Percentiles rank a stretch among this genome's conserved stretches.
These are phyloP conservation scores for Trilocha varians DNA, from an alignment of 2,888 invertebrate genomes.

Conservation along the genomic window DNA sequence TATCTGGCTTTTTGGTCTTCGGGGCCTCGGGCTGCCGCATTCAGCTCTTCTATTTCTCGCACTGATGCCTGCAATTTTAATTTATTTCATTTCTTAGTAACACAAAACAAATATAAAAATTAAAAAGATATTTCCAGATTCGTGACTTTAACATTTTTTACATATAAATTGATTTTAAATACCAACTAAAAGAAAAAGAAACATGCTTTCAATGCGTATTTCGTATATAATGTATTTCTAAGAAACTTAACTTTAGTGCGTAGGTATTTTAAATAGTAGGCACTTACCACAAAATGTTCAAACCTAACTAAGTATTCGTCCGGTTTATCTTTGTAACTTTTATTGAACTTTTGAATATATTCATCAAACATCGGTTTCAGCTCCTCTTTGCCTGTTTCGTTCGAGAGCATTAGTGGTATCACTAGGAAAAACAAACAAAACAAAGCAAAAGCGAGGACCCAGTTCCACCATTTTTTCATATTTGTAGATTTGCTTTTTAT, in stretches of 20 bases:
- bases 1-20: constrained; percentile 60
- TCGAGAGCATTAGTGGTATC: constrained; percentile 39
- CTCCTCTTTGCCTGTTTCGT: constrained; percentile 27
- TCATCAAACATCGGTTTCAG: constrained; percentile 55
- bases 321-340: constrained; percentile 60
- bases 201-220: no score
- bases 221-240: no score
- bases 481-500: no score
- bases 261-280: background rate
- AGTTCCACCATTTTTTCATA: constrained; percentile 65
- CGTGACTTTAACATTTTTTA: no score
- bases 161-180: no score
- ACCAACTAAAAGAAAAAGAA: no score
- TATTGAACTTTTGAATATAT: constrained; percentile 69
- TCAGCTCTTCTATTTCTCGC: constrained; percentile 59
- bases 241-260: no score
- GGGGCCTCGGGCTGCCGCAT: constrained; percentile 45
- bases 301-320: constrained; percentile 65
- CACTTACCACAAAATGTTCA: constrained; percentile 68
- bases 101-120: no score
- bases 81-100: no score
- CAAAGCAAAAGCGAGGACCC: constrained; percentile 41
- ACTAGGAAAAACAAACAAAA: constrained; percentile 50
- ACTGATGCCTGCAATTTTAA: constrained; percentile 58
- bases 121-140: no score